Conservation (phyloP, 1,140 invertebrate genomes). For the Epicauta chinensis region DNA sequence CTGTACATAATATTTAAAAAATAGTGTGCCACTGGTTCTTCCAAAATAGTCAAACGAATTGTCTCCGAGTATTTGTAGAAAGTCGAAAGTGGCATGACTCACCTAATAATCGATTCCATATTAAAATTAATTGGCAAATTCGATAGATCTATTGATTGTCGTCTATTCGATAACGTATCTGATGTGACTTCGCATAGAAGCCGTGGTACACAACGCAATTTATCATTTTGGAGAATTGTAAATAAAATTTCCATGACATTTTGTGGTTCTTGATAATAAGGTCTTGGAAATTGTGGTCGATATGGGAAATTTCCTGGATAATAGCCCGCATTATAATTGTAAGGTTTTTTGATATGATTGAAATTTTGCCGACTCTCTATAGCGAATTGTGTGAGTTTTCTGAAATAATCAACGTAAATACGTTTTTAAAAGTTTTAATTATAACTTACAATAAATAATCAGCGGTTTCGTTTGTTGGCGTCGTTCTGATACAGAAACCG, state of each 20-base stretch:
- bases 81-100: slow-evolving; percentile 43
- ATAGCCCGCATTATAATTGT: neutral
- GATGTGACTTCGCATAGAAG: slow-evolving; percentile 70
- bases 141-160: slow-evolving; percentile 39
- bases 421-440: no score
- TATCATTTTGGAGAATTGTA: slow-evolving; percentile 68
- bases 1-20: no score
- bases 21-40: no score
- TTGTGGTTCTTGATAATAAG: neutral
- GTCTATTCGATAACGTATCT: slow-evolving; percentile 50
- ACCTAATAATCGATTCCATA: slow-evolving; percentile 61
- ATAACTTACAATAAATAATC: slow-evolving; percentile 8
- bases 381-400: slow-evolving; percentile 9
- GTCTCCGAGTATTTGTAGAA: slow-evolving; percentile 34
- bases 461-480: neutral
- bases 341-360: neutral
- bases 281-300: neutral
- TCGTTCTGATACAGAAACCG: neutral
- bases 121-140: slow-evolving; percentile 51
- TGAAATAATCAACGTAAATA: neutral
- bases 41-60: no score
- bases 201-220: slow-evolving; percentile 68
- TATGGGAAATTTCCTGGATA: neutral
- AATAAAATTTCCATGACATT: slow-evolving; percentile 51
- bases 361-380: slow-evolving; percentile 13